Evolutionary conservation across 2,113 vertebrate genomes (phyloP).

Genomic region (Lontra canadensis): DNA sequence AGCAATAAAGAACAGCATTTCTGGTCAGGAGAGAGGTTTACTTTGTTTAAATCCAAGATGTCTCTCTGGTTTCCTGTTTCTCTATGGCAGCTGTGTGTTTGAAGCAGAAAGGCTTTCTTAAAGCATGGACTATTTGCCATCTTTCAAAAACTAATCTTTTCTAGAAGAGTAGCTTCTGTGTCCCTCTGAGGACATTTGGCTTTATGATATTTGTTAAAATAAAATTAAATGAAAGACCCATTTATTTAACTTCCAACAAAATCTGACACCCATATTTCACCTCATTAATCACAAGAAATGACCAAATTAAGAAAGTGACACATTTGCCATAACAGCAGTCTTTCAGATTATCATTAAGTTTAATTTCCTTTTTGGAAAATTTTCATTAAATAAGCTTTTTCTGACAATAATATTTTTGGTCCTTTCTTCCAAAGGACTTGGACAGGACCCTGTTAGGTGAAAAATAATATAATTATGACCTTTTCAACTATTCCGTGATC

Average conservation of each 20-base stretch:
- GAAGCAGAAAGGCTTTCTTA: background rate
- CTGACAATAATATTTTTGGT: background rate
- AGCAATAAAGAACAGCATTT: background rate
- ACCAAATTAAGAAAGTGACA: slow-evolving; percentile 42
- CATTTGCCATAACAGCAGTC: background rate
- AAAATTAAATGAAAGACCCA: slow-evolving; percentile 24
- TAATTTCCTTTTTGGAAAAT: slow-evolving; percentile 47
- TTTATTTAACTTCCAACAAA: slow-evolving; percentile 54
- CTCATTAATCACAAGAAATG: slow-evolving; percentile 54
- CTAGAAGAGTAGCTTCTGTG: slow-evolving; percentile 5
- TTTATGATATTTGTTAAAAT: slow-evolving; percentile 53
- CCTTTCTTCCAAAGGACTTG: background rate
- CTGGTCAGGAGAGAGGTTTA: background rate
- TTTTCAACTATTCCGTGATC: background rate
- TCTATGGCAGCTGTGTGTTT: background rate
- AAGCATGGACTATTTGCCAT: background rate
- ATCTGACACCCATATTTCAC: background rate
- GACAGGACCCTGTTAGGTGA: background rate
- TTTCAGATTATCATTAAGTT: slow-evolving; percentile 37
- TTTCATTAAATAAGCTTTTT: slow-evolving; percentile 41
- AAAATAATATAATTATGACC: background rate
- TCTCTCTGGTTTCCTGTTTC: background rate
- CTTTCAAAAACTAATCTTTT: background rate
- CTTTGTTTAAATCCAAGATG: background rate
- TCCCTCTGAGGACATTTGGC: background rate